phyloP scores from a whole-genome alignment of 1,140 invertebrate genomes.

The Heliconius hermathena region DNA sequence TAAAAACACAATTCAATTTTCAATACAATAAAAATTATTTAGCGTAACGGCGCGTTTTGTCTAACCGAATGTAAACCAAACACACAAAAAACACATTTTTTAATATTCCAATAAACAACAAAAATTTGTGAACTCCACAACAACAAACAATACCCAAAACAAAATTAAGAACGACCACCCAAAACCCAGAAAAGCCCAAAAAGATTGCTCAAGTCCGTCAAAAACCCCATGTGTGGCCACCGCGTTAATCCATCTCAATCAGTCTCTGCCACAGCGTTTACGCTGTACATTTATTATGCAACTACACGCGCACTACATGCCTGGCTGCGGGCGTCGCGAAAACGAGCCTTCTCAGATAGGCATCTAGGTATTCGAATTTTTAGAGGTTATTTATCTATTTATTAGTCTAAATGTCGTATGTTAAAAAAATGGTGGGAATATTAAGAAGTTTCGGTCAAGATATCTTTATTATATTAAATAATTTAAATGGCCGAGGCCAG shows the following conservation, averaged over 20 bases:
- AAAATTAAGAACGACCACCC: conserved; percentile 21
- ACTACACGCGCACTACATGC: conserved; percentile 44
- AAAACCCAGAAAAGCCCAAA: background rate
- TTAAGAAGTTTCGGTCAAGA: no score
- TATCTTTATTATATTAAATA: no score
- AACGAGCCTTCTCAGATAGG: background rate
- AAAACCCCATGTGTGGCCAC: conserved; percentile 39
- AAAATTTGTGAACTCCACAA: no score
- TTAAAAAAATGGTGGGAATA: no score
- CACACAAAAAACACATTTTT: no score
- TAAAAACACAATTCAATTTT: no score
- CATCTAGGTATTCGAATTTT: background rate
- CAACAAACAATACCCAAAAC: no score
- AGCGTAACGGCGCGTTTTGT: no score
- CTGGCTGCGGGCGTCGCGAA: conserved; percentile 4
- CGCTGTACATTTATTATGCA: conserved; percentile 59
- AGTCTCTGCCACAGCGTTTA: conserved; percentile 54
- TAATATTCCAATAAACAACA: no score
- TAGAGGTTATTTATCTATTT: background rate
- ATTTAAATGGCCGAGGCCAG: no score
- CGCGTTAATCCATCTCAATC: conserved; percentile 67
- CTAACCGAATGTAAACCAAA: no score
- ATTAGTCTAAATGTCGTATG: background rate
- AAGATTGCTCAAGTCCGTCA: conserved; percentile 13
- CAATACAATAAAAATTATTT: no score